These are phyloP conservation scores for Orchestia grillus DNA, from an alignment of 1,140 invertebrate species.

Conservation along the genomic window DNA sequence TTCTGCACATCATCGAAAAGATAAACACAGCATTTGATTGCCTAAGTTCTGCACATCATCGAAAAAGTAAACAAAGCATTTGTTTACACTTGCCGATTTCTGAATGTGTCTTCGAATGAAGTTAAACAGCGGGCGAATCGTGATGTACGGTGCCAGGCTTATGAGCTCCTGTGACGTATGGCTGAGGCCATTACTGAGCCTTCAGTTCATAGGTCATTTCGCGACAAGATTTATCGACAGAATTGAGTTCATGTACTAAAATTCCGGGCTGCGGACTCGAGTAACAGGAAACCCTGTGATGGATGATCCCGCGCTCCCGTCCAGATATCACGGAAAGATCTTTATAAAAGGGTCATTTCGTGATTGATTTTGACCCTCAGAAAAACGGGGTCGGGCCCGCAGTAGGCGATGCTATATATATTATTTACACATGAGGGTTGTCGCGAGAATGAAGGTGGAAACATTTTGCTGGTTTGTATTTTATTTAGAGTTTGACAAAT, in stretches of 20 bases:
- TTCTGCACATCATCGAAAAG: too few relatives aligned
- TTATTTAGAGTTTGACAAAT: too few relatives aligned
- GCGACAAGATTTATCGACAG: constrained; percentile 23
- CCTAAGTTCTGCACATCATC: too few relatives aligned
- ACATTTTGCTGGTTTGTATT: too few relatives aligned
- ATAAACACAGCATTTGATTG: too few relatives aligned
- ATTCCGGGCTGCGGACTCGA: neutral
- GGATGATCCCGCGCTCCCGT: neutral
- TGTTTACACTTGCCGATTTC: neutral
- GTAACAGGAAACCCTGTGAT: constrained; percentile 3
- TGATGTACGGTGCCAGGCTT: neutral
- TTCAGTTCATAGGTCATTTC: constrained; percentile 50
- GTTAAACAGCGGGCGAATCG: neutral
- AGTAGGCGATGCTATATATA: too few relatives aligned
- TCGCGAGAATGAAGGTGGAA: too few relatives aligned
- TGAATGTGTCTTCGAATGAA: neutral
- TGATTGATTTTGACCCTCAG: neutral
- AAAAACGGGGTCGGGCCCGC: neutral
- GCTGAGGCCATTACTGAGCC: neutral
- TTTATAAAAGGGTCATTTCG: neutral
- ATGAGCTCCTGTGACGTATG: neutral
- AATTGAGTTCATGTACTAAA: neutral
- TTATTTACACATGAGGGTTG: too few relatives aligned
- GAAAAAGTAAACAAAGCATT: neutral
- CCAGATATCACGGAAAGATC: neutral